These are phyloP conservation scores for Mastomys coucha DNA, from an alignment of 2,113 vertebrate species.

Conservation along the genomic window DNA sequence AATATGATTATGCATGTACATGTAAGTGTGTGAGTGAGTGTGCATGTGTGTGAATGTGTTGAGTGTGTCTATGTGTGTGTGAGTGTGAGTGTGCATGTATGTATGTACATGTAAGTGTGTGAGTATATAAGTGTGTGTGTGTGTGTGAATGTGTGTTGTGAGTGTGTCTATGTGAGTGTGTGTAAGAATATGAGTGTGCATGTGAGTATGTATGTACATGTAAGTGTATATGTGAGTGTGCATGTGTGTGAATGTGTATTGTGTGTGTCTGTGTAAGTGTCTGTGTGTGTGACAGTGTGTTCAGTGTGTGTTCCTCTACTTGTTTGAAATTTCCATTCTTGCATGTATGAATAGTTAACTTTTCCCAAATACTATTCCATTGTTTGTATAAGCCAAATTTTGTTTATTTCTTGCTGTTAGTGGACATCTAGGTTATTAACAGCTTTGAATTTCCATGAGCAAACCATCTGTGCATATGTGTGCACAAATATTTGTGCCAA, in stretches of 20 bases:
- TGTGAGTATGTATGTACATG: no score
- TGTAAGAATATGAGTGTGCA: no score
- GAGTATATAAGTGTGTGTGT: no score
- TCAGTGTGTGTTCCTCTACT: background rate
- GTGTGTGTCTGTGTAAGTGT: background rate
- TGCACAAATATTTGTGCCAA: background rate
- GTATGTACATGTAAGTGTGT: no score
- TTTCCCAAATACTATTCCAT: background rate
- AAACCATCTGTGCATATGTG: background rate
- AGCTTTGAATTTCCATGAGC: background rate
- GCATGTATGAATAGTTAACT: background rate
- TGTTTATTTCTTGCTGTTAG: background rate
- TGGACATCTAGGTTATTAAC: background rate
- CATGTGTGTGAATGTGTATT: background rate
- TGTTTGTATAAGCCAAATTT: background rate
- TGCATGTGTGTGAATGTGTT: no score
- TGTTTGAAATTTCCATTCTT: background rate
- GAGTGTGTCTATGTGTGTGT: no score
- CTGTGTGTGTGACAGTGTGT: background rate
- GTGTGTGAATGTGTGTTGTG: no score
- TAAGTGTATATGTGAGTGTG: no score
- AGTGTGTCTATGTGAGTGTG: no score
- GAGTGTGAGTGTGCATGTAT: no score
- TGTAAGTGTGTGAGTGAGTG: no score
- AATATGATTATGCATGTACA: no score